phyloP scores from a whole-genome alignment of 1,140 invertebrate species.

The Drosophila arizonae region DNA sequence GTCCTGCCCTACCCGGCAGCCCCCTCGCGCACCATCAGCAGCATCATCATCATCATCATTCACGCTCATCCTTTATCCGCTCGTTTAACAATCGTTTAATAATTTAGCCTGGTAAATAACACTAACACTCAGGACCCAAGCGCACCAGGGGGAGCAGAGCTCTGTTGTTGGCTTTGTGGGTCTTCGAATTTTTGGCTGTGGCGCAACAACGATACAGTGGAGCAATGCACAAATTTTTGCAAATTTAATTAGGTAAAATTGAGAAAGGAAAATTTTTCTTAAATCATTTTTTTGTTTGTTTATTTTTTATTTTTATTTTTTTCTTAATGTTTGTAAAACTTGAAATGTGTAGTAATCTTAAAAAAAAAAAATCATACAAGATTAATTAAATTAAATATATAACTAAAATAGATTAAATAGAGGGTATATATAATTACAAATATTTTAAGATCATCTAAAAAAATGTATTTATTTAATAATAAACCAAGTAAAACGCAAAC shows the following conservation, averaged over 20 bases:
- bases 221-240: not conserved
- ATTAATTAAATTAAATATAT: no score
- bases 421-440: no score
- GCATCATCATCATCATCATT: slow-evolving; percentile 76
- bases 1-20: slow-evolving; percentile 10
- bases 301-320: no score
- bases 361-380: no score
- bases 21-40: slow-evolving; percentile 26
- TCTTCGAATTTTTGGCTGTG: slow-evolving; percentile 21
- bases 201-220: slow-evolving; percentile 43
- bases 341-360: no score
- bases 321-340: not conserved
- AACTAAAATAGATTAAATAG: no score
- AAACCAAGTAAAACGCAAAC: no score
- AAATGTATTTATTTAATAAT: not conserved
- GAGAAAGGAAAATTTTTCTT: no score
- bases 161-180: slow-evolving; percentile 26
- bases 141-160: slow-evolving; percentile 13
- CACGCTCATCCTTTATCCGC: slow-evolving; percentile 81
- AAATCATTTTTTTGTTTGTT: no score
- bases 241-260: not conserved
- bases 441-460: not conserved
- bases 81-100: slow-evolving; percentile 82
- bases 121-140: slow-evolving; percentile 63
- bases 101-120: slow-evolving; percentile 81